Evolutionary conservation across 2,888 invertebrate species (phyloP), one percentile per base, ranked within the genome.

Genomic region (Oithona nana): DNA sequence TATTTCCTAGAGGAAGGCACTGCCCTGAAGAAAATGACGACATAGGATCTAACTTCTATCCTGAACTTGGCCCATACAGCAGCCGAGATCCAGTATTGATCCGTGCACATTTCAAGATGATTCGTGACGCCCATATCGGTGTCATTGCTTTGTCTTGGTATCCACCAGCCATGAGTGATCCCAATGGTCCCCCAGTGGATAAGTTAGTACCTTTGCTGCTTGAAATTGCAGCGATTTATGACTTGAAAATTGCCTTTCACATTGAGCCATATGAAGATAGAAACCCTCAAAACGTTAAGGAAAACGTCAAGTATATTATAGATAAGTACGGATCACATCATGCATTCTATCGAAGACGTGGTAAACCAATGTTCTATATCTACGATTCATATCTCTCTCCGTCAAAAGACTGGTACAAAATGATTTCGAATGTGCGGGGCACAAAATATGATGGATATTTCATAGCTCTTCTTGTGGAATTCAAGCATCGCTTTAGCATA

Each of bases 341-440:
- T 24, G 79, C 80, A 1, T 74, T 80, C 49, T 80, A 78, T 67
- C 73, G 74, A 64, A 71, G 75, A 66, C 66, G 66, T 68, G 22
- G 65, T 73, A 75, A 20, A 39, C 82, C 82, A n/a, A 73, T 83
- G 31, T 76, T 79, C 68, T 83, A 82, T 68, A 74, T 83, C 24
- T 81, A 81, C 69, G 81, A 82, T 69, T 81, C 81, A 0, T 81
- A 81, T 67, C 75, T 76, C 61, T 73, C 79, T 20, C 72, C 75
- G 16, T 0, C 59, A 13, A 26, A 26, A n/a, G 49, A 59, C n/a
- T 59, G 59, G 59, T 24, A 59, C n/a, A 48, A 50, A 6, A 48
- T 59, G 4, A 49, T 59, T 22, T 26, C 50, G 1, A 77, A 76
- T 51, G 70, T 81, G 1, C 69, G 81, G 22, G 76, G 75, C 24